Conservation (phyloP, 2,113 vertebrate genomes). For the Phrynosoma blainvillii region DNA sequence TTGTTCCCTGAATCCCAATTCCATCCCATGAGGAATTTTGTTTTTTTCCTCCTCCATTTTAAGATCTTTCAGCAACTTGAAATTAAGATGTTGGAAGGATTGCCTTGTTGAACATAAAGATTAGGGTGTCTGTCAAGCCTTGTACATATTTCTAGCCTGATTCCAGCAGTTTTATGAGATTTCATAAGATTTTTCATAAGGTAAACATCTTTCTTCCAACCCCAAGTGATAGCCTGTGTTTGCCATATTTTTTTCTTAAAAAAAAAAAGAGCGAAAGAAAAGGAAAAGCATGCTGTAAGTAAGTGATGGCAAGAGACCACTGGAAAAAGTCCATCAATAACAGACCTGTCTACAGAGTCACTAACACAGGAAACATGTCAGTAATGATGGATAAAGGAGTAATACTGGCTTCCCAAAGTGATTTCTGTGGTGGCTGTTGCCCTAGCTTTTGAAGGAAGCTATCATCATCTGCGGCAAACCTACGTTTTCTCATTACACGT, state of each 20-base stretch:
- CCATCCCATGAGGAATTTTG: neutral
- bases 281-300: constrained; percentile 65
- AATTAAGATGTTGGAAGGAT: constrained; percentile 6
- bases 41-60: neutral
- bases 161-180: neutral
- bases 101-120: constrained; percentile 19
- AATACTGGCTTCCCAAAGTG: neutral
- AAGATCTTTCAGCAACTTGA: constrained; percentile 14
- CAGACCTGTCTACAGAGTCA: constrained; percentile 13
- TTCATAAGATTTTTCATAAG: neutral
- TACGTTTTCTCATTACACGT: neutral
- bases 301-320: constrained; percentile 1
- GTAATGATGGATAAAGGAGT: neutral
- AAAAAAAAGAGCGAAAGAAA: constrained; percentile 55
- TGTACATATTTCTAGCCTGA: neutral
- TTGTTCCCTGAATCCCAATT: fast-evolving
- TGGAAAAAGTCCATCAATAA: neutral
- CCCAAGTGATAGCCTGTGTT: neutral
- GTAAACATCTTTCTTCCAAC: neutral
- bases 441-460: neutral
- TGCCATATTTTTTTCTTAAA: neutral
- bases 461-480: neutral
- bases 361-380: neutral
- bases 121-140: constrained; percentile 28
- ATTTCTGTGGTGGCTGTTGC: neutral